Evolutionary conservation across 2,113 vertebrate species (phyloP).

Genomic region (Gulo gulo): DNA sequence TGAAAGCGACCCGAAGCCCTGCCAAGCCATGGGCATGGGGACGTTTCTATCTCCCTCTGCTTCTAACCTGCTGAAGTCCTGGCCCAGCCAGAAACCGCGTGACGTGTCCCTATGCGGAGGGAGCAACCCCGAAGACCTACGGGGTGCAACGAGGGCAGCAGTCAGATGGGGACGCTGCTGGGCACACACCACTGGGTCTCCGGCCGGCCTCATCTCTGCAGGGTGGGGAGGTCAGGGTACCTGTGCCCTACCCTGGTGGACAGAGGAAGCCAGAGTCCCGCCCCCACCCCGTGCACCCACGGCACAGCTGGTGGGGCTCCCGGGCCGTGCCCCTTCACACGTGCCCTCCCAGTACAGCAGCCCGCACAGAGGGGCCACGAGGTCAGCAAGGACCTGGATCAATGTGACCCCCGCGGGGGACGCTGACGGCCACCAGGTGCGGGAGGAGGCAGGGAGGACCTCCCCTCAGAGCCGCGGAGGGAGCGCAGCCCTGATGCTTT

Average conservation of each 20-base stretch:
- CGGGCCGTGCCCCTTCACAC: background rate
- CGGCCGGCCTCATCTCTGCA: too few species aligned
- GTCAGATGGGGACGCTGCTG: rapidly evolving
- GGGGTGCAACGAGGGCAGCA: background rate
- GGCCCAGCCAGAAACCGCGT: rapidly evolving
- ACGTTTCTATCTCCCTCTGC: rapidly evolving
- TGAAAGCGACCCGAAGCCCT: background rate
- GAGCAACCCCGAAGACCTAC: rapidly evolving
- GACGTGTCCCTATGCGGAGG: rapidly evolving
- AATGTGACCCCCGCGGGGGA: background rate
- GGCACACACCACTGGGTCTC: too few species aligned
- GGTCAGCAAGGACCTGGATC: background rate
- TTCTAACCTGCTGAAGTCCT: background rate
- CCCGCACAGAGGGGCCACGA: rapidly evolving
- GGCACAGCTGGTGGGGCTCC: rapidly evolving
- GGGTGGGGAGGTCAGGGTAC: rapidly evolving
- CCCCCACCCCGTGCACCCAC: rapidly evolving
- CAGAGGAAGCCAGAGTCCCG: background rate
- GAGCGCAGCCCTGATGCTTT: background rate
- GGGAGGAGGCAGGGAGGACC: background rate
- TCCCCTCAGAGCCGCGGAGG: background rate
- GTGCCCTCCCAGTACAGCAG: background rate
- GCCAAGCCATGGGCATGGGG: rapidly evolving
- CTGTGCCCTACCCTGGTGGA: background rate
- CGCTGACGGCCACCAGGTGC: background rate